phyloP scores from a whole-genome alignment of 2,888 invertebrate genomes.

The Coelogynopora nodosa region DNA sequence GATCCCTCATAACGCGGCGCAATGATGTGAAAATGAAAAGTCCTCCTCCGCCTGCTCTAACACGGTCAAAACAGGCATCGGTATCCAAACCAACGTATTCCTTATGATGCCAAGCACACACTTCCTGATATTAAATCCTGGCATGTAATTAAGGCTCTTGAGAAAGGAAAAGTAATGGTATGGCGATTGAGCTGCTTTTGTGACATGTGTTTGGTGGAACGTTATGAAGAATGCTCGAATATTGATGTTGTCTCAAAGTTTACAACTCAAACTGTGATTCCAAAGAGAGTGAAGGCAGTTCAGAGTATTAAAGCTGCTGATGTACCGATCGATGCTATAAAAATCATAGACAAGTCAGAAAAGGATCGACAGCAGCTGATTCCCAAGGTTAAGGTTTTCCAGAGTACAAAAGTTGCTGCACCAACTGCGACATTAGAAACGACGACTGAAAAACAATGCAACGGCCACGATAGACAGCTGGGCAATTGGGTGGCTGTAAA shows the following conservation, averaged over 20 bases:
- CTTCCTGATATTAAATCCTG: background rate
- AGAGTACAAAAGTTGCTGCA: background rate
- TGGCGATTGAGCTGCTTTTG: background rate
- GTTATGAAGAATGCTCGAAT: background rate
- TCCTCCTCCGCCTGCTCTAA: background rate
- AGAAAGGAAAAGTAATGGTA: background rate
- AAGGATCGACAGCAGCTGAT: background rate
- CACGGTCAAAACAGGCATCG: background rate
- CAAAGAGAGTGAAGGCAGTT: background rate
- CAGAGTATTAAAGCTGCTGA: too few relatives aligned
- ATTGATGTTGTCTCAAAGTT: background rate
- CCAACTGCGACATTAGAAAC: background rate
- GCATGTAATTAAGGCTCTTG: background rate
- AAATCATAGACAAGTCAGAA: background rate
- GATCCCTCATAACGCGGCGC: background rate
- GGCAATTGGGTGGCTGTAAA: background rate
- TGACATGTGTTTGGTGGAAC: background rate
- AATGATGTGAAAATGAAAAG: background rate
- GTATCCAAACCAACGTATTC: background rate
- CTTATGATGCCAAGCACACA: background rate
- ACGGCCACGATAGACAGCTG: background rate
- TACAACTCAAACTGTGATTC: background rate
- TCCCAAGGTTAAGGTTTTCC: background rate
- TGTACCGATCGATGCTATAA: background rate
- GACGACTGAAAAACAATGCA: background rate